Conservation (phyloP, 2,797 vertebrate species). For the Eupleurogrammus muticus region DNA sequence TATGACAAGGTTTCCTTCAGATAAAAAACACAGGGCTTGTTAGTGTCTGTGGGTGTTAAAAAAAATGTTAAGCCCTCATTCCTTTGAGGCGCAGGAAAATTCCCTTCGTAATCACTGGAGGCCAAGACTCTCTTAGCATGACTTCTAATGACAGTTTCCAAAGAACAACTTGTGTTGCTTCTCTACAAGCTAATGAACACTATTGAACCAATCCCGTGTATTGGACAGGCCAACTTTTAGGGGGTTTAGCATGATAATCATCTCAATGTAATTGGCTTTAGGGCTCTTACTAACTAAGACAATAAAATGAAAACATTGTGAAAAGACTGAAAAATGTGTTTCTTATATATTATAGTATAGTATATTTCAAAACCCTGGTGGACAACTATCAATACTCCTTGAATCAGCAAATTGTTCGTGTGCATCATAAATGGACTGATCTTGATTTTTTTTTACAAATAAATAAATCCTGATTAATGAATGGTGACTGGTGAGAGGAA, state of each 20-base stretch:
- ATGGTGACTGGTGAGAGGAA: no score
- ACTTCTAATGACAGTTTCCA: conserved; percentile 1
- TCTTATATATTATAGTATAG: no score
- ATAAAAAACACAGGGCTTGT: conserved; percentile 42
- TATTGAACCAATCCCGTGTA: conserved; percentile 7
- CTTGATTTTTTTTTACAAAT: no score
- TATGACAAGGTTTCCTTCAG: conserved; percentile 55
- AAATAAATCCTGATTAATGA: no score
- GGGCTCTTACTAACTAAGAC: not conserved
- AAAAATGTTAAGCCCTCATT: conserved; percentile 46
- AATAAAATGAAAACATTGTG: no score
- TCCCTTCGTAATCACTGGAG: conserved; percentile 38
- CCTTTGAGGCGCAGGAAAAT: conserved; percentile 40
- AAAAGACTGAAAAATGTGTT: no score
- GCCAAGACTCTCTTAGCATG: conserved; percentile 48
- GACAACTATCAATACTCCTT: no score
- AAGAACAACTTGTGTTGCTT: conserved; percentile 10
- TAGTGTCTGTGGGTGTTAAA: conserved; percentile 40
- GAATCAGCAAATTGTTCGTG: no score
- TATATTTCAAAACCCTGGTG: no score
- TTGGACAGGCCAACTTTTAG: not conserved
- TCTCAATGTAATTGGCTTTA: no score
- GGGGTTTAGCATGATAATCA: not conserved
- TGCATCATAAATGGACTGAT: no score
- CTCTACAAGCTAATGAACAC: not conserved